A percentile compares a stretch with the other conserved stretches of the same genome.
These are phyloP conservation scores for Tetheella fluctuosa DNA, from an alignment of 2,888 invertebrate genomes.

Conservation along the genomic window DNA sequence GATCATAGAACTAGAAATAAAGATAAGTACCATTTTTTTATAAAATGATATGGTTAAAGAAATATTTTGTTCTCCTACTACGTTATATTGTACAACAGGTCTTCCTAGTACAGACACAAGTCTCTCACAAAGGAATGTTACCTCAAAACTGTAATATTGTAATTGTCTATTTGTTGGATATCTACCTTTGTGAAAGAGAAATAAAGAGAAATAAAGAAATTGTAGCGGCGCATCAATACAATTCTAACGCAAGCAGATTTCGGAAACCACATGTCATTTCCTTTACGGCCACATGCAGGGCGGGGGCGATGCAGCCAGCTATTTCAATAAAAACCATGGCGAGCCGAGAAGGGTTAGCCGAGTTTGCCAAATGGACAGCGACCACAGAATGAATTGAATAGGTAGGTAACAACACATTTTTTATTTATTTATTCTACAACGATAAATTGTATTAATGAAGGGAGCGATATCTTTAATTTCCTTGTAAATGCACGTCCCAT, in stretches of 20 bases:
- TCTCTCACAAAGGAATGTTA: too few species aligned
- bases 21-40: too few species aligned
- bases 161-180: too few species aligned
- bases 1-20: too few species aligned
- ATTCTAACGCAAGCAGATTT: slow-evolving; percentile 56
- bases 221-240: slow-evolving; percentile 43
- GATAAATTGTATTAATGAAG: neutral
- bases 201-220: neutral
- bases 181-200: too few species aligned
- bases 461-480: neutral
- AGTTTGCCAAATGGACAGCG: slow-evolving; percentile 6
- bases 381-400: neutral
- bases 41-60: too few species aligned
- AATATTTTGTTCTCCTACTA: too few species aligned
- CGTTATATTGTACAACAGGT: too few species aligned
- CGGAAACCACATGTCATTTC: slow-evolving; percentile 82
- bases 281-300: slow-evolving; percentile 70
- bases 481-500: neutral
- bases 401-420: neutral
- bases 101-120: too few species aligned
- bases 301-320: slow-evolving; percentile 19
- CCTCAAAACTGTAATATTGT: too few species aligned
- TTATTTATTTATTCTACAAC: too few species aligned
- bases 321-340: slow-evolving; percentile 3
- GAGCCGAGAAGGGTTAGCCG: neutral